These are phyloP conservation scores for Drosophila flavopinicola DNA, from an alignment of 2,888 invertebrate genomes.

Conservation along the genomic window DNA sequence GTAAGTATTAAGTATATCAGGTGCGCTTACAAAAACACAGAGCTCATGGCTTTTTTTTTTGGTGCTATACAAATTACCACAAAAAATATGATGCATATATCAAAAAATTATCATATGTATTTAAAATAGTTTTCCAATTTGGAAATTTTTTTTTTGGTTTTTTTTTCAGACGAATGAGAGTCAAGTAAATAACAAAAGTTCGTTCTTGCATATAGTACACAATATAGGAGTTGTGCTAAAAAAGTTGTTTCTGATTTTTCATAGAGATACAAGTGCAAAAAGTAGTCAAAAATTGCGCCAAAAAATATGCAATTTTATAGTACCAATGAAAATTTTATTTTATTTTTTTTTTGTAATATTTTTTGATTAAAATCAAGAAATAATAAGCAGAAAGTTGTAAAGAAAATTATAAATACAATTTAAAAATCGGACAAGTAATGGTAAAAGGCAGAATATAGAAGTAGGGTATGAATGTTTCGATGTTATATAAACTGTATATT, in stretches of 20 bases:
- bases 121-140: slow-evolving; percentile 45
- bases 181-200: slow-evolving; percentile 68
- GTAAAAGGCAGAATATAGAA: neutral
- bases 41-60: slow-evolving; percentile 51
- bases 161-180: slow-evolving; percentile 47
- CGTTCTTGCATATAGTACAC: slow-evolving; percentile 67
- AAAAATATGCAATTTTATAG: slow-evolving; percentile 81
- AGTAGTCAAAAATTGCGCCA: slow-evolving; percentile 82
- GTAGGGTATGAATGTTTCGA: slow-evolving; percentile 4
- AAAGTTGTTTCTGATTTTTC: slow-evolving; percentile 40
- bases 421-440: neutral
- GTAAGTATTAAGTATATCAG: slow-evolving; percentile 42
- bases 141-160: slow-evolving; percentile 29
- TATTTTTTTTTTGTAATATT: slow-evolving; percentile 30
- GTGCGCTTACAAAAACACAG: slow-evolving; percentile 74
- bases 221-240: slow-evolving; percentile 73
- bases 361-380: slow-evolving; percentile 27
- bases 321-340: slow-evolving; percentile 69
- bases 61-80: slow-evolving; percentile 82
- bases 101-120: slow-evolving; percentile 67
- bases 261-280: slow-evolving; percentile 78
- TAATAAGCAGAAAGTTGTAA: slow-evolving; percentile 7
- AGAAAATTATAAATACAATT: slow-evolving; percentile 6
- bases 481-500: neutral
- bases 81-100: slow-evolving; percentile 78